phyloP scores from a whole-genome alignment of 1,140 invertebrate species.

The Carcinoscorpius rotundicauda region DNA sequence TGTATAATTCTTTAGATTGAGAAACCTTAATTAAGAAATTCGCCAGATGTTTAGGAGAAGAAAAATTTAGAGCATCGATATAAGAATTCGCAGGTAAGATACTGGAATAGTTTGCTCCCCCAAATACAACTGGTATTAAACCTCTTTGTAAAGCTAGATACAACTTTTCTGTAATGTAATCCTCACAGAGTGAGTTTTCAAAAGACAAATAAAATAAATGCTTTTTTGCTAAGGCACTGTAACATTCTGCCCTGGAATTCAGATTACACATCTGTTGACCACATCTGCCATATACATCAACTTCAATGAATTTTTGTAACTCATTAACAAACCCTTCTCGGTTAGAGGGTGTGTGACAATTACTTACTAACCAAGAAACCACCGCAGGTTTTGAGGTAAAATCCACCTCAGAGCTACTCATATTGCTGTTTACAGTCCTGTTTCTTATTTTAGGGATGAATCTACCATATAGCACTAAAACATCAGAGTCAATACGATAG shows the following conservation, averaged over 20 bases:
- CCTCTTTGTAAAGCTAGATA: conserved; percentile 7
- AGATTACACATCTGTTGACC: conserved; percentile 20
- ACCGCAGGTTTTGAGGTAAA: not conserved
- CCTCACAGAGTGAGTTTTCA: conserved; percentile 32
- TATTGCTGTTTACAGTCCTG: not conserved
- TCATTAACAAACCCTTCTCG: conserved; percentile 42
- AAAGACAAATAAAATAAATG: conserved; percentile 34
- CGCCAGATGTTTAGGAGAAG: conserved; percentile 15
- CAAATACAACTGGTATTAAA: conserved; percentile 22
- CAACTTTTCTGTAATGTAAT: conserved; percentile 33
- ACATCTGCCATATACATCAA: conserved; percentile 58
- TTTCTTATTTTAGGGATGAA: conserved; percentile 3
- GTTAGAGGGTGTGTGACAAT: conserved; percentile 42
- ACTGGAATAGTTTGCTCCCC: conserved; percentile 20
- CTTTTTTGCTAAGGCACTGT: conserved; percentile 19
- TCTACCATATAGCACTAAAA: conserved; percentile 15
- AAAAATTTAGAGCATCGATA: conserved; percentile 32
- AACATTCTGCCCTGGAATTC: conserved; percentile 13
- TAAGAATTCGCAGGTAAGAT: conserved; percentile 32
- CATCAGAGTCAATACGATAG: conserved; percentile 22
- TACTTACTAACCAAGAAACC: conserved; percentile 45
- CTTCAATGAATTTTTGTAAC: conserved; percentile 41
- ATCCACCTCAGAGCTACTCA: conserved; percentile 3
- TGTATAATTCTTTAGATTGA: no score
- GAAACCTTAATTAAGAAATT: no score